Percentiles rank a stretch among this genome's conserved stretches.
Evolutionary conservation across 2,888 invertebrate species (phyloP).

Genomic region (Netelia virgata): DNA sequence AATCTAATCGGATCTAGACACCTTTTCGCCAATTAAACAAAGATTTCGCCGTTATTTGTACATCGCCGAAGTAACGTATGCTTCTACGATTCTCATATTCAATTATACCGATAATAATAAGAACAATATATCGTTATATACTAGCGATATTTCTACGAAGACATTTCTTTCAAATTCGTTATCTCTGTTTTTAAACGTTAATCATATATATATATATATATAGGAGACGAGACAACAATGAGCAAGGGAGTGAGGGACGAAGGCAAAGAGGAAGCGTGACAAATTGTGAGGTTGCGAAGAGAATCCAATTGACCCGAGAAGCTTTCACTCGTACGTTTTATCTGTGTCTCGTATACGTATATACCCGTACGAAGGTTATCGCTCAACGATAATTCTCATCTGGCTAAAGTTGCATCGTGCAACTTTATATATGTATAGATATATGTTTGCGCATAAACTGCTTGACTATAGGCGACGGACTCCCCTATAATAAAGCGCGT

Average conservation of each 20-base stretch:
- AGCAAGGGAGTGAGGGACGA: constrained; percentile 15
- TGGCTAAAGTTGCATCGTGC: constrained; percentile 56
- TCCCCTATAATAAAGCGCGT: constrained; percentile 46
- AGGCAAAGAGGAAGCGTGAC: constrained; percentile 57
- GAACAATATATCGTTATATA: background rate
- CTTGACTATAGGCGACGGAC: background rate
- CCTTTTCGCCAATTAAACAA: constrained; percentile 50
- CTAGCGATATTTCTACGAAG: too few species aligned
- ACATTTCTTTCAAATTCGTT: constrained; percentile 6
- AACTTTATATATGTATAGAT: constrained; percentile 35
- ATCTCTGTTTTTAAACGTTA: constrained; percentile 44
- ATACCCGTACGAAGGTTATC: constrained; percentile 66
- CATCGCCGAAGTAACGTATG: background rate
- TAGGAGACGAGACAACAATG: constrained; percentile 53
- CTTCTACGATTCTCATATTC: too few species aligned
- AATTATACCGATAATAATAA: background rate
- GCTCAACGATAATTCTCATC: constrained; percentile 68
- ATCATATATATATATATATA: constrained; percentile 7
- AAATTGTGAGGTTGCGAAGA: constrained; percentile 66
- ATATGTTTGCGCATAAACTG: background rate
- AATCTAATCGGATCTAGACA: constrained; percentile 47
- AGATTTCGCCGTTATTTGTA: background rate
- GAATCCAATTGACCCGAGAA: constrained; percentile 71
- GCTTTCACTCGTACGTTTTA: constrained; percentile 67
- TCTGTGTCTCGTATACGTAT: constrained; percentile 28